Evolutionary conservation across 2,797 vertebrate species (phyloP).

Genomic region (Gymnoscopelus braueri): DNA sequence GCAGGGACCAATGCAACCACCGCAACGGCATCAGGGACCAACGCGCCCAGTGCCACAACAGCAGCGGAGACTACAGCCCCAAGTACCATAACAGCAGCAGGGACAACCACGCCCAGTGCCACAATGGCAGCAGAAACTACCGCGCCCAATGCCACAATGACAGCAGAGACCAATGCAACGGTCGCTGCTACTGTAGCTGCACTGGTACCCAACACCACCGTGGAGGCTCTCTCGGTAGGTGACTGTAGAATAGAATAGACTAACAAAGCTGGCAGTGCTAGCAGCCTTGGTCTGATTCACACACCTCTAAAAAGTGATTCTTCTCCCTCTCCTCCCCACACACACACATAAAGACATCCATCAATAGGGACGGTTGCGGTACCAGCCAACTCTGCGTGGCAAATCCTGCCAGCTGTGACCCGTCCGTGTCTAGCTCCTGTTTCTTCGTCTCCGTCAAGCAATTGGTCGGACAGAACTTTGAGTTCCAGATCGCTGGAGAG

Average conservation of each 20-base stretch:
- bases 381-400: conserved; percentile 5
- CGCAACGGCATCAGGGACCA: no score
- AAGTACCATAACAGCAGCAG: no score
- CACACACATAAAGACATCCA: neutral
- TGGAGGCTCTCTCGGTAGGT: conserved; percentile 10
- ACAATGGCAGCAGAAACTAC: no score
- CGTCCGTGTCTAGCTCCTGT: neutral
- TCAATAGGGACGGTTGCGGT: neutral
- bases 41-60: no score
- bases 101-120: no score
- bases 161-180: no score
- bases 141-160: no score
- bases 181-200: neutral
- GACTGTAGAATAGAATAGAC: neutral
- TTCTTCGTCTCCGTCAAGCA: conserved; percentile 16
- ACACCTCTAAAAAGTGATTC: neutral
- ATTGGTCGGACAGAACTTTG: conserved; percentile 2
- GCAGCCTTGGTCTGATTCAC: neutral
- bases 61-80: no score
- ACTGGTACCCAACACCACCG: neutral
- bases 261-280: neutral
- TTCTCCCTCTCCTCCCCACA: neutral
- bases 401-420: conserved; percentile 24
- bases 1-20: no score
- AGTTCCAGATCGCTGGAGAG: conserved; percentile 34